Evolutionary conservation across 35 echinoderm and acorn worm species (phyloP).

Genomic region (Strongylocentrotus purpuratus): DNA sequence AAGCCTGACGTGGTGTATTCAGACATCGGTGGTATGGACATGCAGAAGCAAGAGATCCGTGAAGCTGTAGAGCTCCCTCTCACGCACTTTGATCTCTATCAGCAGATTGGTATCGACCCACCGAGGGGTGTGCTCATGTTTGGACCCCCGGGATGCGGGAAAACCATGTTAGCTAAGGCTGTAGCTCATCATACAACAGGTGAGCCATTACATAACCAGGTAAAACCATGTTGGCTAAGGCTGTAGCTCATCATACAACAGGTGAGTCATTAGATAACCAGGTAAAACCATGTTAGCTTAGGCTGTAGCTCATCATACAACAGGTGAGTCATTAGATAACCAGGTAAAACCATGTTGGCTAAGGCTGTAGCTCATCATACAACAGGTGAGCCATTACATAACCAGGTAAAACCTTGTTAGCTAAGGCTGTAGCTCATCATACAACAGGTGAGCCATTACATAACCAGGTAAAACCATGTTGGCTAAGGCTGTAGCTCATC

Average conservation of each 20-base stretch:
- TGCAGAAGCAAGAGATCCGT: slow-evolving; percentile 96
- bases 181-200: slow-evolving; percentile 71
- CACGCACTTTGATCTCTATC: slow-evolving; percentile 91
- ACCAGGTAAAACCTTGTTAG: no score
- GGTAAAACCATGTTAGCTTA: no score
- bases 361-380: slow-evolving; percentile 96
- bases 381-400: no score
- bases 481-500: slow-evolving; percentile 93
- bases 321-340: slow-evolving; percentile 97
- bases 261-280: no score
- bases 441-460: no score
- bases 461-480: slow-evolving; percentile 98
- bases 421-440: no score
- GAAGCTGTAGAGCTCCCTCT: slow-evolving; percentile 91
- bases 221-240: slow-evolving; percentile 97
- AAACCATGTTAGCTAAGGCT: slow-evolving; percentile 97
- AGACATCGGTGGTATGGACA: slow-evolving; percentile 99
- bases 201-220: slow-evolving; percentile 95
- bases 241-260: no score
- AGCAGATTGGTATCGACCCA: slow-evolving; percentile 97
- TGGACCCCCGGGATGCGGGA: slow-evolving; percentile 93
- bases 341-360: slow-evolving; percentile 96
- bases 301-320: no score
- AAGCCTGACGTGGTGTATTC: slow-evolving; percentile 90
- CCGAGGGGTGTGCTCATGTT: slow-evolving; percentile 95